phyloP scores from a whole-genome alignment of 2,113 vertebrate genomes.

The Cyrtonyx montezumae region DNA sequence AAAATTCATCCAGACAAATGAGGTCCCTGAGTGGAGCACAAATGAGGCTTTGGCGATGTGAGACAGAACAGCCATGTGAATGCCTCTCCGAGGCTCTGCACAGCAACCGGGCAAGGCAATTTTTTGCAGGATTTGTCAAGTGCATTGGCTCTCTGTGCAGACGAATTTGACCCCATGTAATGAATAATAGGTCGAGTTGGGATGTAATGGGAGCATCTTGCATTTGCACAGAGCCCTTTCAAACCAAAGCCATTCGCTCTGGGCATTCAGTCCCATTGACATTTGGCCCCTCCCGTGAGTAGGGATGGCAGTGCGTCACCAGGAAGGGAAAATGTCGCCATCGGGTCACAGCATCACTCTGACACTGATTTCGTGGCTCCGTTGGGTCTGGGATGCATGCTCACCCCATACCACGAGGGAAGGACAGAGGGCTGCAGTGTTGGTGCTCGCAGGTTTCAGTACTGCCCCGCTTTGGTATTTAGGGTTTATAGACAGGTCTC shows the following conservation, averaged over 20 bases:
- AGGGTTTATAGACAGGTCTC: neutral
- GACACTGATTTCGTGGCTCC: rapidly evolving
- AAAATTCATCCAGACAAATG: conserved; percentile 20
- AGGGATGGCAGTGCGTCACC: neutral
- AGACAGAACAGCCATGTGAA: neutral
- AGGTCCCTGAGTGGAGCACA: neutral
- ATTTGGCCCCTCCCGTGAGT: neutral
- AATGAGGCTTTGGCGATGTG: conserved; percentile 3
- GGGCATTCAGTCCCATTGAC: neutral
- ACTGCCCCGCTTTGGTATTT: neutral
- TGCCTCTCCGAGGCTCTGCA: conserved; percentile 4
- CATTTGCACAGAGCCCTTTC: neutral
- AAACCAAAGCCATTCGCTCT: neutral
- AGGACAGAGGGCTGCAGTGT: neutral
- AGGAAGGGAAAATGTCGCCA: neutral
- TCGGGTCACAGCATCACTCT: no score
- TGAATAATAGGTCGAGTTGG: neutral
- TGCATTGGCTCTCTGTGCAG: neutral
- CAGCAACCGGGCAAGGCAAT: neutral
- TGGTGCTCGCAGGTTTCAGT: neutral
- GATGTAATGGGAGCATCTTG: neutral
- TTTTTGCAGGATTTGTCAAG: conserved; percentile 1
- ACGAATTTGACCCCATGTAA: neutral
- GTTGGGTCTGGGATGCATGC: neutral
- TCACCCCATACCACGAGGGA: rapidly evolving